Evolutionary conservation across 2,113 vertebrate species (phyloP).

Genomic region (Ptilonorhynchus violaceus): DNA sequence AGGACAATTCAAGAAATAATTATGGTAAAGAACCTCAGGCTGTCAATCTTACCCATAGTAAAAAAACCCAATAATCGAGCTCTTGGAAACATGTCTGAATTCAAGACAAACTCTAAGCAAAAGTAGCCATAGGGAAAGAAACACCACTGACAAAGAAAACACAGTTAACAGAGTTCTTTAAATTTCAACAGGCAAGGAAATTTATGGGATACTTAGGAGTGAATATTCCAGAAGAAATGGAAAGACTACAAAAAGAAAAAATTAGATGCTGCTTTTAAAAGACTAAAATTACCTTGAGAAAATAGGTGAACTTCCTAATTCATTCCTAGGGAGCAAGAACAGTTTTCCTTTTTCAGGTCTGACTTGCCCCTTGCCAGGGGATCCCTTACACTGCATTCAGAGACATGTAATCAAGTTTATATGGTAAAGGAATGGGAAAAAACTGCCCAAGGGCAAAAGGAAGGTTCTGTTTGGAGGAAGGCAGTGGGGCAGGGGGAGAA

Average conservation of each 20-base stretch:
- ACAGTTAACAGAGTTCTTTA: neutral
- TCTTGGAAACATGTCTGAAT: neutral
- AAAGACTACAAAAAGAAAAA: neutral
- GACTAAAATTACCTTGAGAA: slow-evolving; percentile 1
- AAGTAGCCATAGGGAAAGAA: neutral
- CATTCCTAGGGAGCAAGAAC: neutral
- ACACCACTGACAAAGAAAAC: neutral
- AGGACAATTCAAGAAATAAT: neutral
- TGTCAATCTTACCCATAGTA: neutral
- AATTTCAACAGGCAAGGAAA: neutral
- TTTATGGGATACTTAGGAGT: neutral
- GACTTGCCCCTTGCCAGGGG: neutral
- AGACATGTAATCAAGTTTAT: neutral
- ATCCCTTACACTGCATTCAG: neutral
- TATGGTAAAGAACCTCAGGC: neutral
- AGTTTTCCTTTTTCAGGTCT: neutral
- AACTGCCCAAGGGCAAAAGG: neutral
- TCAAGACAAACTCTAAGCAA: neutral
- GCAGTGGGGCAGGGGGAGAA: neutral
- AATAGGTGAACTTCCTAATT: neutral
- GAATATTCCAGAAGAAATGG: neutral
- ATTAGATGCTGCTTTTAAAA: neutral
- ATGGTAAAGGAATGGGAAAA: neutral
- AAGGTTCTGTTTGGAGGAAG: neutral
- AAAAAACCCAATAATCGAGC: neutral